Base-by-base conservation (phyloP, 2,888 invertebrate genomes). In the Ephialtes manifestator region DNA sequence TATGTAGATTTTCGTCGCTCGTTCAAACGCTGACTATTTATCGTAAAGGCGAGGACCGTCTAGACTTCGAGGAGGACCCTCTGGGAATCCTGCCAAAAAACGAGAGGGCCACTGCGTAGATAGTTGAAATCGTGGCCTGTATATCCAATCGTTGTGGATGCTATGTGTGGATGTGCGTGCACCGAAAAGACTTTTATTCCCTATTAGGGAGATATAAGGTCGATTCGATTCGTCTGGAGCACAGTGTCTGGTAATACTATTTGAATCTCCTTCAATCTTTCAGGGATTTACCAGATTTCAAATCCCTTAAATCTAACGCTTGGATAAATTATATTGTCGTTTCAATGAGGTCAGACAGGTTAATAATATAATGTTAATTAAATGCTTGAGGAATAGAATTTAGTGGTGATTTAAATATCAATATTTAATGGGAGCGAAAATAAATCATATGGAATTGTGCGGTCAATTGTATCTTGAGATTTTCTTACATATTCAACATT, bases 21-120 rank as follows among this genome's bases (percentile, higher is more conserved):
- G 71, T 82, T 82, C 65, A 67, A 77, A 71, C 77, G 71, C 71
- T 77, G 48, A 51, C 71, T 82, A 72, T 72, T 82, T 82, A 81
- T 81, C 70, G 81, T 76, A 71, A 76, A 76, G 68, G 76, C 81
- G 48, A 81, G 63, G 63, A 71, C 60, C 81, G 81, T 81, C 81
- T 81, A 81, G 81, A 81, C 81, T 63, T 71, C 63, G 75, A 75
- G 48, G 75, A 75, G 48, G 75, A 68, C 46, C 65, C 75, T 81
- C 60, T 39, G 81, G 81, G 81, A 81, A 81, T 63, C 51, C 48
- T 76, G 81, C 81, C 81, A 79, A 81, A 81, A 81, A 65, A 76
- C 51, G n/a, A 48, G 13, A 43, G 39, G 24, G 55, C 65, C 43
- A 80, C 65, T 31, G 76, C 70, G 65, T 71, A 28, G 71, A 81